Percentiles rank a stretch among this genome's conserved stretches.
phyloP scores from a whole-genome alignment of 23 tunicate species.

The Phallusia fumigata region DNA sequence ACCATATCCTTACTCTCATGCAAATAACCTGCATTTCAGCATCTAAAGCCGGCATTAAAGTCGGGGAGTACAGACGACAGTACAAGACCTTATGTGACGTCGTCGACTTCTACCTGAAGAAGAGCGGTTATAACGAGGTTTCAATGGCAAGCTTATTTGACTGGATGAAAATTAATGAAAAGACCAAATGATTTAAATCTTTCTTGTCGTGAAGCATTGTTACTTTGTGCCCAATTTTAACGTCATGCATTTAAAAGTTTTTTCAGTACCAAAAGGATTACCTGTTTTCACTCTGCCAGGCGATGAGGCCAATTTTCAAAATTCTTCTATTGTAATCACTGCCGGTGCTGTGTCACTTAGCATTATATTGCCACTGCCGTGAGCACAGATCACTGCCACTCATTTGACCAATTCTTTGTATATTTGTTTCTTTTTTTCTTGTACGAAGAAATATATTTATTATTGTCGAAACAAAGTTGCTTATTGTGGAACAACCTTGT shows the following conservation, averaged over 20 bases:
- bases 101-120: slow-evolving; percentile 59
- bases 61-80: slow-evolving; percentile 40
- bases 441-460: not conserved
- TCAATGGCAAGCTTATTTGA: slow-evolving; percentile 58
- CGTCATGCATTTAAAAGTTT: no score
- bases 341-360: no score
- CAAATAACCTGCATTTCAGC: not conserved
- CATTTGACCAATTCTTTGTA: not conserved
- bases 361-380: no score
- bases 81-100: slow-evolving; percentile 61
- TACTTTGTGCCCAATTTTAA: not conserved
- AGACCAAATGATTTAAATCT: no score
- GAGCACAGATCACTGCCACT: not conserved
- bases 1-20: not conserved
- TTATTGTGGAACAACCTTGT: not conserved
- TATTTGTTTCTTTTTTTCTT: not conserved
- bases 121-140: slow-evolving; percentile 87
- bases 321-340: not conserved
- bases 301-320: no score
- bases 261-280: no score
- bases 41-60: slow-evolving; percentile 25
- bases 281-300: no score
- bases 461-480: not conserved
- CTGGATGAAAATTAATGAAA: slow-evolving; percentile 59
- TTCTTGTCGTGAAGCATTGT: no score